Base-by-base conservation (phyloP, 2,797 vertebrate species). In the Hipposideros larvatus region DNA sequence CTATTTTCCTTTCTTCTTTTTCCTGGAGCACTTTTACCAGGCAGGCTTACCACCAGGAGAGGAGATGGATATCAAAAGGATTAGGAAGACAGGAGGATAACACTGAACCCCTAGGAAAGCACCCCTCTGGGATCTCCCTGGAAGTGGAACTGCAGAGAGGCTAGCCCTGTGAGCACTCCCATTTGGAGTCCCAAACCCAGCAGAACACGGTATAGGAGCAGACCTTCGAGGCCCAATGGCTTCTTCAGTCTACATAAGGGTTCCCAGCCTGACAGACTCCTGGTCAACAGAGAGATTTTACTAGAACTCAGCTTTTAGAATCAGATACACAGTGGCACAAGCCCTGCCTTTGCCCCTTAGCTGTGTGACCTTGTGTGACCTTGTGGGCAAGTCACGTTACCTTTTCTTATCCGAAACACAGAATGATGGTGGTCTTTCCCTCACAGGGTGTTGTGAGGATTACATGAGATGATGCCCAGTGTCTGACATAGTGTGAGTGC, bases 381-480 rank as follows among this genome's bases (percentile, higher is more conserved):
- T 57, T 37, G 51, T 41, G 46, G 75, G 28, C 18, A 24, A 34
- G 43, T 22, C 68, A 16, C 46, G 59, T n/a, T 19, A 48, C 5
- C 24, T 65, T 37, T 75, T 75, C 87, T 21, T 7, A 9, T 19
- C 34, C 26, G 68, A 53, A 68, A 16, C 24, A 4, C 1, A 18
- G 43, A 65, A 34, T 16, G n/a, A 31, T 8, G 26, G 48, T 37
- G 51, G 4, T 4, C 15, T 63, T 90, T 16, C 28, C 59, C 22
- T 59, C 15, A 2, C 43, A 9, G 46, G n/a, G 74, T 22, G 15
- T 11, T 13, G n/a, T 28, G 11, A 65, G 55, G 34, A 7, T 22
- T 7, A 2, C 55, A 21, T 1, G 31, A 57, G 28, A 24, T 2
- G 24, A 34, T 21, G 37, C 37, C 1, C 41, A 1, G 2, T 3